phyloP scores from a whole-genome alignment of 1,140 invertebrate genomes.

The Centruroides vittatus region DNA sequence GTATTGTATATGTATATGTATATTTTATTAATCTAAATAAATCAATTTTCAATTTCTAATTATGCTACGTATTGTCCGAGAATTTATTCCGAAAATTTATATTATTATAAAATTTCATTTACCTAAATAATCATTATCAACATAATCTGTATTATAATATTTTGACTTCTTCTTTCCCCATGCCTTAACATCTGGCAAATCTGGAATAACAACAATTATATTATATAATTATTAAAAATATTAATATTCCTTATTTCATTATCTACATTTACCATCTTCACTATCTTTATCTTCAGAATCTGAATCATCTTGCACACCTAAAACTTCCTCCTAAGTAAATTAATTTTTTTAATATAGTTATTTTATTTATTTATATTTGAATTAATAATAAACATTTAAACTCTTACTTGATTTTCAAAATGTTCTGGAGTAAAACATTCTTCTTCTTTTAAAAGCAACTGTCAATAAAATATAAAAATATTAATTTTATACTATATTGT shows the following conservation, averaged over 20 bases:
- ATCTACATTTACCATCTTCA: conserved; percentile 6
- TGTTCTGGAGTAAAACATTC: not conserved
- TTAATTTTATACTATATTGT: not conserved
- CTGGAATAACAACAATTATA: conserved; percentile 16
- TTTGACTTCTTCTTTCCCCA: conserved; percentile 67
- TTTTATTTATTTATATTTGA: not conserved
- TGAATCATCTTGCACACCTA: conserved; percentile 19
- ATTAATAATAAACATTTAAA: not conserved
- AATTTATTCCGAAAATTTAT: conserved; percentile 22
- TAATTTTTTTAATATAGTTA: not conserved
- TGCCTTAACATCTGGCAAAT: conserved; percentile 58
- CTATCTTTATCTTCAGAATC: conserved; percentile 14
- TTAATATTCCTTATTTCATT: not conserved
- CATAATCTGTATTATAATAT: conserved; percentile 75
- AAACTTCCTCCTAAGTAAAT: conserved; percentile 21
- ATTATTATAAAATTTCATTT: too few species aligned
- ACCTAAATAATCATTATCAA: conserved; percentile 53
- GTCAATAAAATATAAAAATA: not conserved
- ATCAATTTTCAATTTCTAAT: too few species aligned
- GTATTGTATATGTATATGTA: too few species aligned
- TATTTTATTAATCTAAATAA: too few species aligned
- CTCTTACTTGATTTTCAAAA: not conserved
- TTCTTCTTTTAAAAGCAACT: conserved; percentile 6
- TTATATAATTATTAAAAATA: not conserved
- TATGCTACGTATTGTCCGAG: too few species aligned